phyloP scores from a whole-genome alignment of 2,113 vertebrate genomes.

The Menidia beryllina region DNA sequence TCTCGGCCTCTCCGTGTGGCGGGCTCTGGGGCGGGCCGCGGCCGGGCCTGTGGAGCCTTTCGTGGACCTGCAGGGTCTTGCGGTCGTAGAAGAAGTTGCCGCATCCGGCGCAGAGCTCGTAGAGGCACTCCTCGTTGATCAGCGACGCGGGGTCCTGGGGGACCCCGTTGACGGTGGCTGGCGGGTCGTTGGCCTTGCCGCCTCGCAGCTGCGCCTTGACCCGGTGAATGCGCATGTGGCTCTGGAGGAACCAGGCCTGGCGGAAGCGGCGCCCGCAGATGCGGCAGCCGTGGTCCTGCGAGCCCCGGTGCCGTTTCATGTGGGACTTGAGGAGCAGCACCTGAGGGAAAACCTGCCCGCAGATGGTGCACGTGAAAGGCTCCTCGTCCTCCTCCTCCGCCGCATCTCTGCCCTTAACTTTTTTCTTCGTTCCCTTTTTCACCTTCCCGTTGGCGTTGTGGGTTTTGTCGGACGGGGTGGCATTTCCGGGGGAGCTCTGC shows the following conservation, averaged over 20 bases:
- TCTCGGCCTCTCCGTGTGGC: conserved; percentile 16
- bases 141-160: conserved; percentile 87
- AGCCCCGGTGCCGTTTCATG: conserved; percentile 93
- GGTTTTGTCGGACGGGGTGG: conserved; percentile 86
- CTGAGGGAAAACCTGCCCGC: conserved; percentile 92
- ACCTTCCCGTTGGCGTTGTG: conserved; percentile 83
- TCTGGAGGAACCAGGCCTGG: conserved; percentile 97
- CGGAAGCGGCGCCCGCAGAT: conserved; percentile 96
- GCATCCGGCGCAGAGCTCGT: conserved; percentile 93
- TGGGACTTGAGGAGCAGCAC: conserved; percentile 94
- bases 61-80: conserved; percentile 88
- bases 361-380: conserved; percentile 89
- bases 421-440: conserved; percentile 77
- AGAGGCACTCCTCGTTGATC: conserved; percentile 88
- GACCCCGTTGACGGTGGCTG: conserved; percentile 91
- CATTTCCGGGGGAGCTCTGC: conserved; percentile 82
- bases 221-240: conserved; percentile 96
- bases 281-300: conserved; percentile 93
- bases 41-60: conserved; percentile 85
- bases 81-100: conserved; percentile 94
- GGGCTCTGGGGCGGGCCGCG: conserved; percentile 32
- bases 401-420: conserved; percentile 45
- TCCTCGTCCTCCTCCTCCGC: conserved; percentile 69
- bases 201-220: conserved; percentile 86
- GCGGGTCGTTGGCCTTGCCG: conserved; percentile 77